These are phyloP conservation scores for Alectura lathami DNA, from an alignment of 2,113 vertebrate species.

Conservation along the genomic window DNA sequence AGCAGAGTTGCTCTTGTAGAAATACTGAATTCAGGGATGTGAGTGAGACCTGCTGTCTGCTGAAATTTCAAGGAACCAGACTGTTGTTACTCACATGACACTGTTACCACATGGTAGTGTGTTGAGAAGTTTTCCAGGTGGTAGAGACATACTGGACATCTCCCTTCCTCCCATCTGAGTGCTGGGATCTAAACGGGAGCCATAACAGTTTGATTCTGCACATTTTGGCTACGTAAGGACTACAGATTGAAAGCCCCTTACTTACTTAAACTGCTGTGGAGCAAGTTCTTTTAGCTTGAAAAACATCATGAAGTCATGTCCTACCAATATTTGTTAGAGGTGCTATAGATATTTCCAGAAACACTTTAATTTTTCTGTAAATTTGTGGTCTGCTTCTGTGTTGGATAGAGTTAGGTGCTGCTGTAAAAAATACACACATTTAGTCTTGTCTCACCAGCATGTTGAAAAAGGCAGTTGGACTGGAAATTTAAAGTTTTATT, in stretches of 20 bases:
- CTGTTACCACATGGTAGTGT: neutral
- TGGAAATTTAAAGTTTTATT: neutral
- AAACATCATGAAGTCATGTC: neutral
- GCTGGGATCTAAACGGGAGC: neutral
- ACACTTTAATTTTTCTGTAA: neutral
- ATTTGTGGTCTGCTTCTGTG: neutral
- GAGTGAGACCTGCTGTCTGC: neutral
- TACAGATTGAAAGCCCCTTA: neutral
- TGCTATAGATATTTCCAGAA: neutral
- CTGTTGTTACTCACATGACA: neutral
- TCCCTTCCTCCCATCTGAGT: neutral
- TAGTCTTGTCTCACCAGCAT: rapidly evolving
- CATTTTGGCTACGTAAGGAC: neutral
- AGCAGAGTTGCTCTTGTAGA: neutral
- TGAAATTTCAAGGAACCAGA: neutral
- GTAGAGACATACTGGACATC: neutral
- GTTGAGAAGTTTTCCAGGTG: neutral
- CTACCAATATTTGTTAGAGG: neutral
- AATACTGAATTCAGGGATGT: neutral
- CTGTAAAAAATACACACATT: neutral
- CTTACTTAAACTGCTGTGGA: neutral
- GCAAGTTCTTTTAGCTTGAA: neutral
- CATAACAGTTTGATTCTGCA: rapidly evolving
- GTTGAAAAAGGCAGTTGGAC: neutral
- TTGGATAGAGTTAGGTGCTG: neutral